phyloP scores from a whole-genome alignment of 2,888 invertebrate genomes.

The Stenodema calcarata region DNA sequence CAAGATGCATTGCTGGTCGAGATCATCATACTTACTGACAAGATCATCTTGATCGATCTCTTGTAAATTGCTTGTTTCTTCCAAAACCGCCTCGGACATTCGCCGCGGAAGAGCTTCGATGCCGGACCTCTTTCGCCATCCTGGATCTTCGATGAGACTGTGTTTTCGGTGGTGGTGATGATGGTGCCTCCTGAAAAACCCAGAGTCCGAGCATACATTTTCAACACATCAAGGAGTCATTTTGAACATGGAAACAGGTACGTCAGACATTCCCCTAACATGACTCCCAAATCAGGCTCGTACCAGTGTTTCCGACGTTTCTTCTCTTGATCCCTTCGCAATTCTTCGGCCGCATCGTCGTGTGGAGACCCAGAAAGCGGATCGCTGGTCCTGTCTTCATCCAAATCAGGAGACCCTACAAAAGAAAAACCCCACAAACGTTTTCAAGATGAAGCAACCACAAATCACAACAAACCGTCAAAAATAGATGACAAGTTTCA shows the following conservation, averaged over 20 bases:
- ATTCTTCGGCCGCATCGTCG: conserved; percentile 46
- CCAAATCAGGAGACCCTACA: conserved; percentile 52
- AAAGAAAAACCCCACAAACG: no score
- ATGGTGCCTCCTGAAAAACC: conserved; percentile 66
- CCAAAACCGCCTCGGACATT: conserved; percentile 70
- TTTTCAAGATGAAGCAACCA: no score
- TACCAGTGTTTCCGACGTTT: conserved; percentile 52
- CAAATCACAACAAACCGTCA: no score
- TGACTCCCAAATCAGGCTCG: not conserved
- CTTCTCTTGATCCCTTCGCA: conserved; percentile 50
- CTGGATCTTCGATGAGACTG: conserved; percentile 77
- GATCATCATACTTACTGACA: conserved; percentile 63
- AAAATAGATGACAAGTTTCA: no score
- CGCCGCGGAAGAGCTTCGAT: conserved; percentile 63
- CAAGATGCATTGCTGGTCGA: no score
- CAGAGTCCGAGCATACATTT: no score
- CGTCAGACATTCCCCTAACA: no score
- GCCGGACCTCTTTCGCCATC: conserved; percentile 65
- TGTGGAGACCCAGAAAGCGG: conserved; percentile 38
- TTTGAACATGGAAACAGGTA: no score
- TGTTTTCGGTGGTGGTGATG: conserved; percentile 73
- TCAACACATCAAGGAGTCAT: no score
- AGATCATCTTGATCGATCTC: conserved; percentile 83
- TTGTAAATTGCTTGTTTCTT: conserved; percentile 75
- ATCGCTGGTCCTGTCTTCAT: conserved; percentile 46